Conservation (phyloP, 1,140 invertebrate species). For the Dinoponera quadriceps region DNA sequence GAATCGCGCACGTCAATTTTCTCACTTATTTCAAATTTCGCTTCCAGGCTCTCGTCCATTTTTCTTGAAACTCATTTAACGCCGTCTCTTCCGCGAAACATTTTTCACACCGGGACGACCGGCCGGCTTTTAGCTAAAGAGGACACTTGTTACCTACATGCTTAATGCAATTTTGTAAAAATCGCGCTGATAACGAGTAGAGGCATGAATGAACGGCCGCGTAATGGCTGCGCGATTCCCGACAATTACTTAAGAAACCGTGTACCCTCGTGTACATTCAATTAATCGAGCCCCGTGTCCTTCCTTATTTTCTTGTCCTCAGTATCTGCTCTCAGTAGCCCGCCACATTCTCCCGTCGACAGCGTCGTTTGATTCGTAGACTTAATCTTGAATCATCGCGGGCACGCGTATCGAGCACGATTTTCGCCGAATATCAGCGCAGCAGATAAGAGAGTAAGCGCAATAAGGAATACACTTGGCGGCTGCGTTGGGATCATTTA, state of each 20-base stretch:
- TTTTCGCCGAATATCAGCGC: not conserved
- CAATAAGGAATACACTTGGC: not conserved
- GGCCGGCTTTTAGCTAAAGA: not conserved
- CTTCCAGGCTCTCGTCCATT: not conserved
- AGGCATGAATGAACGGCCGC: not conserved
- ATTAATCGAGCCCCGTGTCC: no score
- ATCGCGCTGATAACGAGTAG: not conserved
- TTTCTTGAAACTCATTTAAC: slow-evolving; percentile 36
- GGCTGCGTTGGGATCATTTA: not conserved
- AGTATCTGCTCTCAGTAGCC: no score
- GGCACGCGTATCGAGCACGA: no score
- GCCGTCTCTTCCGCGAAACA: slow-evolving; percentile 21
- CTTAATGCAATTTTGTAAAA: not conserved
- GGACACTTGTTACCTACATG: not conserved
- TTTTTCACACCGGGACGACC: not conserved
- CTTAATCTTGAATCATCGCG: no score
- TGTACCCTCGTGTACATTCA: no score
- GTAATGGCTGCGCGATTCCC: not conserved
- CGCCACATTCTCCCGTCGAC: no score
- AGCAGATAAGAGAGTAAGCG: not conserved
- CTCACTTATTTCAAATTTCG: slow-evolving; percentile 4
- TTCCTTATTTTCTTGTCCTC: no score
- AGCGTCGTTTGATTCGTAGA: no score
- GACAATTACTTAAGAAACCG: not conserved
- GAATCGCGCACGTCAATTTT: slow-evolving; percentile 20